Conservation (phyloP, 1,140 invertebrate genomes). For the Tetragnatha versicolor region DNA sequence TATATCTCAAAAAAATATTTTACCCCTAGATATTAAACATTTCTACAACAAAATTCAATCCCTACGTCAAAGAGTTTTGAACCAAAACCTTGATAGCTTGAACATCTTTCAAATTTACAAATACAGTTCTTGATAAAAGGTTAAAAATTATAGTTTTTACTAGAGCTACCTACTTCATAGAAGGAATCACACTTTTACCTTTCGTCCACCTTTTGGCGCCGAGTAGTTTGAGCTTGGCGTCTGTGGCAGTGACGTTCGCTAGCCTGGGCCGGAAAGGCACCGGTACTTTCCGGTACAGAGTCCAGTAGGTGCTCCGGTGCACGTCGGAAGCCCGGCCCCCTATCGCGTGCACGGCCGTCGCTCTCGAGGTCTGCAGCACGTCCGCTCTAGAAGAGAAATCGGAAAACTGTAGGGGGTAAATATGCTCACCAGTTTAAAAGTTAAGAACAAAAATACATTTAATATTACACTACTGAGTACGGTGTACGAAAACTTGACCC, state of each 20-base stretch:
- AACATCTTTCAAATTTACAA: not conserved
- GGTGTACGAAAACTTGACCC: no score
- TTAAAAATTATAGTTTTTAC: not conserved
- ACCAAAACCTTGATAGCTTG: not conserved
- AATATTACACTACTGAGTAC: no score
- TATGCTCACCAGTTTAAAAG: no score
- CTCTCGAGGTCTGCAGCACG: not conserved
- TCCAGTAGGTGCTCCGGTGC: slow-evolving; percentile 30
- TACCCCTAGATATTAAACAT: not conserved
- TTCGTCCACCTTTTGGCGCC: slow-evolving; percentile 36
- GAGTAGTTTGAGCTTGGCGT: slow-evolving; percentile 10
- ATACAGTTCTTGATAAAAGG: not conserved
- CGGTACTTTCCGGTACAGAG: slow-evolving; percentile 31
- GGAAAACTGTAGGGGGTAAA: no score
- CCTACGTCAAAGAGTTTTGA: no score
- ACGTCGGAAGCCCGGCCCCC: slow-evolving; percentile 22
- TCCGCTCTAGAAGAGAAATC: not conserved
- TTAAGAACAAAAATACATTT: no score
- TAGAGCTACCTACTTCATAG: not conserved
- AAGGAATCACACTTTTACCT: not conserved
- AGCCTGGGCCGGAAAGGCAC: slow-evolving; percentile 30
- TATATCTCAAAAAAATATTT: no score
- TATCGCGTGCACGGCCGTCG: slow-evolving; percentile 4
- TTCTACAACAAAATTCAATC: not conserved
- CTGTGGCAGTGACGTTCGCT: slow-evolving; percentile 16